Percentiles rank a stretch among this genome's conserved stretches.
Conservation (phyloP, 2,113 vertebrate species). For the Tetraodon nigroviridis region DNA sequence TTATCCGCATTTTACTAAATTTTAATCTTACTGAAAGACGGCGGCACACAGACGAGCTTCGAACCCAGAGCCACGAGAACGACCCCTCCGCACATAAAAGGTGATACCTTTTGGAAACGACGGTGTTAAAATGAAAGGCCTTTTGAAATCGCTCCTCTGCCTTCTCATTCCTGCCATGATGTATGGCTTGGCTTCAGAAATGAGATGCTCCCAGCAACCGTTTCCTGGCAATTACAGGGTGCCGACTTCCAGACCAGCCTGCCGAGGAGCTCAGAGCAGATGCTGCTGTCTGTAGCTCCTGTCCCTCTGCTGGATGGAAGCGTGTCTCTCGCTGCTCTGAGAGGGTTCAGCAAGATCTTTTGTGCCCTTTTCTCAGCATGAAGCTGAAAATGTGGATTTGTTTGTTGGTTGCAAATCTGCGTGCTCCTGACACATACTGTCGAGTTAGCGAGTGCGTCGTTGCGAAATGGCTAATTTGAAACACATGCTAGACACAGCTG, state of each 20-base stretch:
- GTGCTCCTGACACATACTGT: not conserved
- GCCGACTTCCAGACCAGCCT: conserved; percentile 47
- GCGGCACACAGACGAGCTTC: conserved; percentile 34
- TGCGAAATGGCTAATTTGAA: conserved; percentile 63
- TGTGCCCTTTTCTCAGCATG: not conserved
- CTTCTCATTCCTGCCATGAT: conserved; percentile 72
- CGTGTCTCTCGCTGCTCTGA: conserved; percentile 5
- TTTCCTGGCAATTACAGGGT: conserved; percentile 69
- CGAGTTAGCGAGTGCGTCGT: conserved; percentile 21
- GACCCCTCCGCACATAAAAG: conserved; percentile 59
- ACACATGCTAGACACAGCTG: conserved; percentile 67
- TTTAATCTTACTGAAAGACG: conserved; percentile 14
- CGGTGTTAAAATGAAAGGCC: conserved; percentile 69
- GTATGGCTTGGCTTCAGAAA: conserved; percentile 66
- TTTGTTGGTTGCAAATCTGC: not conserved
- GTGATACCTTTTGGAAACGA: conserved; percentile 63
- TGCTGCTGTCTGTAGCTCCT: conserved; percentile 43
- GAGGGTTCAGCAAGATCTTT: not conserved
- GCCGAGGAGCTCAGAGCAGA: conserved; percentile 60
- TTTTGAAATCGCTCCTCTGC: conserved; percentile 59
- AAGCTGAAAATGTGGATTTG: not conserved
- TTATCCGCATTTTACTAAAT: not conserved
- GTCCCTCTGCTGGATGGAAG: conserved; percentile 4
- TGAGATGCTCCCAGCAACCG: conserved; percentile 56
- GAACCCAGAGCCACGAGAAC: conserved; percentile 55